These are phyloP conservation scores for Dolichotis patagonum DNA, from an alignment of 2,113 vertebrate genomes.

Conservation along the genomic window DNA sequence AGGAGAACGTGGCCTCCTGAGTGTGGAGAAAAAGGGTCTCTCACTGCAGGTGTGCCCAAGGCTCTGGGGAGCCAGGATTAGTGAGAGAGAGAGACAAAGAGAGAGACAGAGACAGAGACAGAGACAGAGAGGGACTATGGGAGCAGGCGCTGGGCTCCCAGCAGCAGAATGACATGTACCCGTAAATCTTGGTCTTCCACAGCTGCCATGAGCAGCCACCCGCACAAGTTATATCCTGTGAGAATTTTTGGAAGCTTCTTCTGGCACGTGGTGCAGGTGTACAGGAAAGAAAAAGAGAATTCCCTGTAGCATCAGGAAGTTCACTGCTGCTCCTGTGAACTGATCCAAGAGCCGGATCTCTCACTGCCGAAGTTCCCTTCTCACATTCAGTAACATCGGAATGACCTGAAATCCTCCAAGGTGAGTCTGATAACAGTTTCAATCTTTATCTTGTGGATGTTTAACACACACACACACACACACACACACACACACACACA, in stretches of 20 bases:
- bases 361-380: not conserved
- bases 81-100: too few species aligned
- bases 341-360: not conserved
- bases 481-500: too few species aligned
- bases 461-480: not conserved
- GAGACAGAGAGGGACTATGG: not conserved
- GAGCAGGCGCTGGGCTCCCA: not conserved
- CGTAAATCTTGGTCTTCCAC: accelerated
- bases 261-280: not conserved
- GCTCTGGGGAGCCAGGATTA: not conserved
- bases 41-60: not conserved
- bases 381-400: not conserved
- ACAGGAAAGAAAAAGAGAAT: not conserved
- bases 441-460: not conserved
- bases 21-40: not conserved
- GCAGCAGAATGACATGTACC: not conserved
- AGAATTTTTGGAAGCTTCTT: not conserved
- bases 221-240: accelerated
- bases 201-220: not conserved
- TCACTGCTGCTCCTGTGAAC: accelerated
- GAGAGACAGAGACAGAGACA: too few species aligned
- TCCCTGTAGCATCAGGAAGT: accelerated
- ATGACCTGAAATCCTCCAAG: not conserved
- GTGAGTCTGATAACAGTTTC: not conserved
- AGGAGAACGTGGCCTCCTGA: not conserved